Percentiles rank a stretch among this genome's conserved stretches.
phyloP scores from a whole-genome alignment of 1,140 invertebrate species.

The Leptinotarsa lineolata region DNA sequence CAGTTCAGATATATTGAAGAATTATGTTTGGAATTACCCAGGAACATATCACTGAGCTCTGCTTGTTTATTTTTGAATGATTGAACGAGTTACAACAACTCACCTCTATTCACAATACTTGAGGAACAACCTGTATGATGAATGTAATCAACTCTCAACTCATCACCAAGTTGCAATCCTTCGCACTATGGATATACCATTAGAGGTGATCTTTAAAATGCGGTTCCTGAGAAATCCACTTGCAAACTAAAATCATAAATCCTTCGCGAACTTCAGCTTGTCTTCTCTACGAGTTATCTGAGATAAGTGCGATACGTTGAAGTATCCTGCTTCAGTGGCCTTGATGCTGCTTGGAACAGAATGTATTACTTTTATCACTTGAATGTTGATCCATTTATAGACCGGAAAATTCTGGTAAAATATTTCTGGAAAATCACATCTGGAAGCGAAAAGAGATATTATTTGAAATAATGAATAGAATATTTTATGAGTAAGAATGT shows the following conservation, averaged over 20 bases:
- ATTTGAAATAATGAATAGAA: too few relatives aligned
- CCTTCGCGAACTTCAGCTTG: slow-evolving; percentile 25
- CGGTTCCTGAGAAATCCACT: not conserved
- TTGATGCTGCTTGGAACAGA: slow-evolving; percentile 8
- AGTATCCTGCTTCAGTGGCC: slow-evolving; percentile 22
- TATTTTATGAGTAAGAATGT: too few relatives aligned
- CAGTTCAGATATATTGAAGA: too few relatives aligned
- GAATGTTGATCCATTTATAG: not conserved
- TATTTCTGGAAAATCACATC: too few relatives aligned
- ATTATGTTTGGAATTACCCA: too few relatives aligned
- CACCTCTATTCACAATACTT: too few relatives aligned
- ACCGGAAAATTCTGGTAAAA: not conserved
- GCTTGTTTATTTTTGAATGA: too few relatives aligned
- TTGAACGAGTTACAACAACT: too few relatives aligned
- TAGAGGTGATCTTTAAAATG: not conserved
- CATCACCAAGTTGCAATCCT: not conserved
- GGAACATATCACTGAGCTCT: too few relatives aligned
- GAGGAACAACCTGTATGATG: too few relatives aligned
- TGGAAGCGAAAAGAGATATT: too few relatives aligned
- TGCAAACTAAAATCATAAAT: slow-evolving; percentile 30
- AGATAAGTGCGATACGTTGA: slow-evolving; percentile 26
- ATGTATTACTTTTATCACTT: slow-evolving; percentile 26
- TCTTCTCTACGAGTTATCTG: slow-evolving; percentile 20
- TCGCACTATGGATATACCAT: not conserved
- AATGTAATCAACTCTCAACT: too few relatives aligned